Evolutionary conservation across 2,113 vertebrate genomes (phyloP), one percentile per base, ranked within the genome.

Genomic region (Ameiurus melas): DNA sequence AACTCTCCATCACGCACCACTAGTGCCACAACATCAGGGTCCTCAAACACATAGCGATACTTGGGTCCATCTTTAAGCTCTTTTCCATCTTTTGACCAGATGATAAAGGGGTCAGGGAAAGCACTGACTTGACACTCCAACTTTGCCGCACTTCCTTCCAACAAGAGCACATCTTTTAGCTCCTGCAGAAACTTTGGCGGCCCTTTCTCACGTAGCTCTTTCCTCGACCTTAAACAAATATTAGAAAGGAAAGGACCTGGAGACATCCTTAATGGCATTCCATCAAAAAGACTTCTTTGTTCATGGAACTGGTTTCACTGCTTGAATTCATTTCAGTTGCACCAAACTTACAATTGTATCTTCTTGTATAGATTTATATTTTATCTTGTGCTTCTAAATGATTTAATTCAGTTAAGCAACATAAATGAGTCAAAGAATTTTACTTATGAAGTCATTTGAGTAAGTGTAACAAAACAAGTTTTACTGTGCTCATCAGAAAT

Each of bases 61-160:
- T 75, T 75, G 39, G 71, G 71, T 75, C 71, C 71, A 75, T 75
- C 71, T 47, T 75, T 75, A 43, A 75, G 39, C 71, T 75, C 71
- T 47, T 75, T 75, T 43, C 71, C 71, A 1, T 75, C 39, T 43
- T 75, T 75, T 75, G 71, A 75, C 71, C 71, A 75, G 71, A 75
- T 47, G 71, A 75, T 75, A 20, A 75, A 75, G 39, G 71, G 71
- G 71, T 75, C 71, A 47, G 71, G 71, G 20, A 75, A 75, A 47
- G 39, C 39, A 10, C 39, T 75, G 71, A 75, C 71, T 25, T 19
- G 20, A 39, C 71, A 75, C 39, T 75, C 71, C 71, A 47, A 43
- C 71, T 75, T 75, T 25, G 71, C 71, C 0, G 71, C 71, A 47
- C 71, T 75, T 75, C 71, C 71, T 75, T 75, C 71, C 71, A 75